phyloP scores from a whole-genome alignment of 2,113 vertebrate species.

The Planiliza haematocheilus region DNA sequence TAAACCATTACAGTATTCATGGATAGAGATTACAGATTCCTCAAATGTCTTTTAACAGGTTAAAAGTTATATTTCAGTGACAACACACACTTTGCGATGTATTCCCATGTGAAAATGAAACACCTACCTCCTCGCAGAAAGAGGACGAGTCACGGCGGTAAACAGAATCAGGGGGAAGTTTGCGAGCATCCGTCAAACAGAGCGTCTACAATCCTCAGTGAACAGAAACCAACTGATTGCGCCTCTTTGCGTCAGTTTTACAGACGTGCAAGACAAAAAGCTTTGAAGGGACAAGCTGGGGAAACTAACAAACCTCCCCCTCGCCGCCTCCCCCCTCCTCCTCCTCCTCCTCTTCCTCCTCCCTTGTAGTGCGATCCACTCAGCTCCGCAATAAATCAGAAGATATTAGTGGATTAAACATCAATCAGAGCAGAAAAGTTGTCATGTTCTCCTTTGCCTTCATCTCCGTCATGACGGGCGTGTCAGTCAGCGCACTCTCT shows the following conservation, averaged over 20 bases:
- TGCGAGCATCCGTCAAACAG: conserved; percentile 32
- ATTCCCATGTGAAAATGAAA: neutral
- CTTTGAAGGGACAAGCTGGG: conserved; percentile 28
- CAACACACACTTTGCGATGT: neutral
- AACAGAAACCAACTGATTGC: neutral
- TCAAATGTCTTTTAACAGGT: conserved; percentile 26
- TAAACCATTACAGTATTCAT: conserved; percentile 9
- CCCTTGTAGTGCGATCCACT: conserved; percentile 6
- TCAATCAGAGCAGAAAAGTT: conserved; percentile 1
- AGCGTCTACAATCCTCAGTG: conserved; percentile 9
- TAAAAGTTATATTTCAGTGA: neutral
- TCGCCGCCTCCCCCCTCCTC: no score
- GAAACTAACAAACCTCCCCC: conserved; percentile 15
- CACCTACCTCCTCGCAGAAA: conserved; percentile 60
- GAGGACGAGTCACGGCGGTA: neutral
- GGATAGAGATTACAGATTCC: neutral
- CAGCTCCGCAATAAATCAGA: conserved; percentile 3
- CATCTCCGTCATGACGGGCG: neutral
- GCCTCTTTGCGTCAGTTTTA: conserved; percentile 45
- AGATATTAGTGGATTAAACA: conserved; percentile 18
- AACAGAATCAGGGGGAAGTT: conserved; percentile 44
- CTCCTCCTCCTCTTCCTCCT: no score
- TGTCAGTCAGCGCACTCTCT: conserved; percentile 18
- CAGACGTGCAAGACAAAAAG: conserved; percentile 12
- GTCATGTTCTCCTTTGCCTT: conserved; percentile 1